Evolutionary conservation across 30 jellyfish, hydroid and myxozoan genomes (phyloP).

Genomic region (Aurelia sp.): DNA sequence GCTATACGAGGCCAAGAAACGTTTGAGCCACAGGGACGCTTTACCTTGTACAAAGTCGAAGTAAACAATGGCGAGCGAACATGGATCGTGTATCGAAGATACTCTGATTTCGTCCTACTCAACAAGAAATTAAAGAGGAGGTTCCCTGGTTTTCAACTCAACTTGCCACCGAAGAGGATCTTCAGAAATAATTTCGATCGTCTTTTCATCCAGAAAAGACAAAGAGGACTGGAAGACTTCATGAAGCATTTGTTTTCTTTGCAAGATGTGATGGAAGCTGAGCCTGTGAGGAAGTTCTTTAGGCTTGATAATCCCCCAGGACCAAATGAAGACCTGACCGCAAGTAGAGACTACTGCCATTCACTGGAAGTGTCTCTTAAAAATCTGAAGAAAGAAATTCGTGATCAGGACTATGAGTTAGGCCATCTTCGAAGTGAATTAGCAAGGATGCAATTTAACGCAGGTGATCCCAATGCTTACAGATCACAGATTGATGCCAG

Average conservation of each 20-base stretch:
- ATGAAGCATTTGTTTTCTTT: conserved; percentile 66
- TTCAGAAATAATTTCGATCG: conserved; percentile 71
- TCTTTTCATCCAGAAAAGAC: conserved; percentile 64
- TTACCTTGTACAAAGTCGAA: conserved; percentile 78
- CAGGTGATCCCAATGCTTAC: conserved; percentile 11
- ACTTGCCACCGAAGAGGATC: conserved; percentile 89
- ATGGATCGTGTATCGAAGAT: conserved; percentile 88
- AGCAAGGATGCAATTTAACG: conserved; percentile 25
- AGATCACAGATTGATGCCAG: conserved; percentile 29
- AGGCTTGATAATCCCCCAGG: conserved; percentile 92
- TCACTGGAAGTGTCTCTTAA: conserved; percentile 43
- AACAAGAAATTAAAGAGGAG: conserved; percentile 61
- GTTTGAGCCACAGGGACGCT: conserved; percentile 86
- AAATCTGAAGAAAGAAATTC: conserved; percentile 44
- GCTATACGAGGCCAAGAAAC: conserved; percentile 72
- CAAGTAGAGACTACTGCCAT: conserved; percentile 57
- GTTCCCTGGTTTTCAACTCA: conserved; percentile 74
- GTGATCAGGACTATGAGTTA: conserved; percentile 73
- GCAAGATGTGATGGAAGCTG: conserved; percentile 47
- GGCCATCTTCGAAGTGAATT: conserved; percentile 75
- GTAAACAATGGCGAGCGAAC: conserved; percentile 73
- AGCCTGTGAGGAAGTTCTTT: conserved; percentile 69
- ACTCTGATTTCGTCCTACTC: conserved; percentile 87
- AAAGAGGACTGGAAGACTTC: conserved; percentile 76
- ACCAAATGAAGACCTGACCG: conserved; percentile 80